Conservation (phyloP, 2,888 invertebrate genomes). For the Aethes cnicana region DNA sequence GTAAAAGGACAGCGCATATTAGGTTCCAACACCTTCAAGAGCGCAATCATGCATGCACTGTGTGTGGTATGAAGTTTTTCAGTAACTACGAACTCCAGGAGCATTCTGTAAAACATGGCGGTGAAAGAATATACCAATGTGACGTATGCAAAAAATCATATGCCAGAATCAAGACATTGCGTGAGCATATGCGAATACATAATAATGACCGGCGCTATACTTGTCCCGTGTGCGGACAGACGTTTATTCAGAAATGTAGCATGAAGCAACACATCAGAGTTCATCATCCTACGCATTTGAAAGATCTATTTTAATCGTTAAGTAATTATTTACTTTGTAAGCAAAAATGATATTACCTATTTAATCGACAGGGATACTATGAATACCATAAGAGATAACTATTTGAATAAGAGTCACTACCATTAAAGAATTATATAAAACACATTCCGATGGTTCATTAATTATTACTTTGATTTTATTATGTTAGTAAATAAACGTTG, state of each 20-base stretch:
- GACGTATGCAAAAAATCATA: slow-evolving; percentile 78
- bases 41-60: slow-evolving; percentile 72
- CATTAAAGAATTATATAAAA: too few species aligned
- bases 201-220: slow-evolving; percentile 69
- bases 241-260: slow-evolving; percentile 74
- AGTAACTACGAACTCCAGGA: slow-evolving; percentile 80
- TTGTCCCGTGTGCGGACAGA: slow-evolving; percentile 67
- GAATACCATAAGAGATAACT: too few species aligned
- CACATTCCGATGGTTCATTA: too few species aligned
- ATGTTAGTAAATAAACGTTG: too few species aligned
- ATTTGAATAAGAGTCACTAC: too few species aligned
- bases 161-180: slow-evolving; percentile 68
- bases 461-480: too few species aligned
- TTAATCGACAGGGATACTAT: too few species aligned
- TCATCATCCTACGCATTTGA: slow-evolving; percentile 65
- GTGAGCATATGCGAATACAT: slow-evolving; percentile 75
- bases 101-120: slow-evolving; percentile 79
- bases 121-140: slow-evolving; percentile 79
- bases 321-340: not conserved
- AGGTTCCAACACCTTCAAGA: slow-evolving; percentile 71
- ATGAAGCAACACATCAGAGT: slow-evolving; percentile 72
- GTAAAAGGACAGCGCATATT: slow-evolving; percentile 68
- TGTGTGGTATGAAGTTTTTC: slow-evolving; percentile 80
- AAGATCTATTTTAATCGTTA: slow-evolving; percentile 47
- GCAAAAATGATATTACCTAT: too few species aligned